These are phyloP conservation scores for Anthophora plumipes DNA, from an alignment of 2,888 invertebrate genomes.

Conservation along the genomic window DNA sequence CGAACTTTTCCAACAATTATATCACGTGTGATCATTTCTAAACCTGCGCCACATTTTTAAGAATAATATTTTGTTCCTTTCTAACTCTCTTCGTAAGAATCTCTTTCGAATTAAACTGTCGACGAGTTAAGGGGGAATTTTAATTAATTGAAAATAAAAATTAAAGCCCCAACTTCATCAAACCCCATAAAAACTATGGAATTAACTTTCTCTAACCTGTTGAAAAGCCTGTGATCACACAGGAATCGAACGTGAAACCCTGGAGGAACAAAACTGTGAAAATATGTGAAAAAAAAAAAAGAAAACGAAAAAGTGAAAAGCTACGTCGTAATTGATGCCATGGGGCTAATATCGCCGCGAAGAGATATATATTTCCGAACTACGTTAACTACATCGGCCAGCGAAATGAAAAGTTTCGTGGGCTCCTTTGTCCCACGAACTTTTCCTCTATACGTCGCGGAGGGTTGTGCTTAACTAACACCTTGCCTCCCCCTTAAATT, in stretches of 20 bases:
- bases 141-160: no score
- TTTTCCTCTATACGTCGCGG: neutral
- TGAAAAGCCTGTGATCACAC: neutral
- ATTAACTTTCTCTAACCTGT: no score
- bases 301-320: constrained; percentile 17
- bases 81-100: no score
- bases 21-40: no score
- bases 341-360: constrained; percentile 54
- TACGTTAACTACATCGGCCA: constrained; percentile 29
- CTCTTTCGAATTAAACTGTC: no score
- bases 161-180: no score
- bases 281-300: neutral
- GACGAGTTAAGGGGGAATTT: no score
- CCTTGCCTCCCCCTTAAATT: neutral
- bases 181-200: no score
- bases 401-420: constrained; percentile 56
- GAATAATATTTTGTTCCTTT: no score
- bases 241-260: constrained; percentile 10
- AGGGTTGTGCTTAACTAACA: neutral
- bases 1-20: no score
- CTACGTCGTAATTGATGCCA: constrained; percentile 23
- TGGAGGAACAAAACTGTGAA: neutral
- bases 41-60: no score
- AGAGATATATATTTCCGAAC: constrained; percentile 58
- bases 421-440: constrained; percentile 42